Base-by-base conservation (phyloP, 1,140 invertebrate species). In the Bombus breviceps region DNA sequence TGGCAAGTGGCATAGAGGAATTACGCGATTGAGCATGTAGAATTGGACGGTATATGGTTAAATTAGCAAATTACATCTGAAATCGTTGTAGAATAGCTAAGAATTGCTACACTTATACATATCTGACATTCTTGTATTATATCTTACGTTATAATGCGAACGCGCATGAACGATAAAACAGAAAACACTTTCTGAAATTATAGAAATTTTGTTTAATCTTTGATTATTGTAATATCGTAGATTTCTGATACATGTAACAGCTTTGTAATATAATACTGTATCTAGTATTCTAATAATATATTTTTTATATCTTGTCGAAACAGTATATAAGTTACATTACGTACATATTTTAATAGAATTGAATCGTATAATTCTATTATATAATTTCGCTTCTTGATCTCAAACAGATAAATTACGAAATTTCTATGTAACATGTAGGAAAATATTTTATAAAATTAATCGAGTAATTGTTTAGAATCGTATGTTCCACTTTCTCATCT, bases 361-460 rank as follows among this genome's bases (percentile, higher is more conserved):
- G 59, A 12, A 13, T 62, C 3, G 28, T n/a, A 28, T 12, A 13
- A 12, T 1, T n/a, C 3, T 62, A 0, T 1, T 12, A 4, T 12
- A 10, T 62, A 13, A 62, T 13, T n/a, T 62, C 4, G 4, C 12
- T 62, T 28, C 3, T 13, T 1, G 28, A 62, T 62, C 3, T 4
- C 4, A 13, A n/a, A 59, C 28, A 28, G 3, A 59, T 59, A 1
- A 59, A 28, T 59, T 12, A 59, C 25, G 28, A 28, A n/a, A 62
- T 62, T 62, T 10, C 57, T 18, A 6, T 0, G 22, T 25, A 59
- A 28, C 28, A 5, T 0, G 28, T 62, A 4, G 12, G 0, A n/a
- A 62, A 28, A 12, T n/a, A 62, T n/a, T 13, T n/a, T 3, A n/a
- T 12, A 25, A 18, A 6, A 8, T n/a, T 41, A 43, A 3, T 41